phyloP scores from a whole-genome alignment of 2,797 vertebrate species.

The Coregonus suidteri region DNA sequence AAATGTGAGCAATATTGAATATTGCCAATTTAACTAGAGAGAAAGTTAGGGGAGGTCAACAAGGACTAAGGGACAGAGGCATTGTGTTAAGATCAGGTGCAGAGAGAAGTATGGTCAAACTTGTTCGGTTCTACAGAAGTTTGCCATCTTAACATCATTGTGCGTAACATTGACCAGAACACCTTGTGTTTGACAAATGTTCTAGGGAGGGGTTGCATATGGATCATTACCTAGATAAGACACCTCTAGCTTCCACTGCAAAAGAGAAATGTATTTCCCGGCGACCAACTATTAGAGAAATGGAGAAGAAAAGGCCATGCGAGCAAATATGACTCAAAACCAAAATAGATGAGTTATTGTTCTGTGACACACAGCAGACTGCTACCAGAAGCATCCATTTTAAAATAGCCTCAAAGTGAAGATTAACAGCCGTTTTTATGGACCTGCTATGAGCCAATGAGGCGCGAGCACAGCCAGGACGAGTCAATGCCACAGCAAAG shows the following conservation, averaged over 20 bases:
- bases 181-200: neutral
- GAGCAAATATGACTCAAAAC: conserved; percentile 28
- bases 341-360: conserved; percentile 27
- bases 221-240: neutral
- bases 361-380: conserved; percentile 51
- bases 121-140: neutral
- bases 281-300: conserved; percentile 7
- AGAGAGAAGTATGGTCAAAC: neutral
- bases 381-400: conserved; percentile 37
- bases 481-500: neutral
- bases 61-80: neutral
- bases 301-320: neutral
- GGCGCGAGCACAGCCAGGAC: conserved; percentile 33
- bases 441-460: conserved; percentile 43
- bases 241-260: neutral
- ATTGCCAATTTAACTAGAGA: too few relatives aligned
- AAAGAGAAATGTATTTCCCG: conserved; percentile 7
- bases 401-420: conserved; percentile 62
- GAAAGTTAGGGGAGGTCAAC: neutral
- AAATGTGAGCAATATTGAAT: neutral
- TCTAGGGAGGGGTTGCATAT: neutral
- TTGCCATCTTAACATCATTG: neutral
- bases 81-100: neutral
- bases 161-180: neutral
- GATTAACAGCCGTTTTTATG: conserved; percentile 43